Percentiles rank a stretch among this genome's conserved stretches.
Conservation (phyloP, 2,797 vertebrate genomes). For the Remorina albescens region DNA sequence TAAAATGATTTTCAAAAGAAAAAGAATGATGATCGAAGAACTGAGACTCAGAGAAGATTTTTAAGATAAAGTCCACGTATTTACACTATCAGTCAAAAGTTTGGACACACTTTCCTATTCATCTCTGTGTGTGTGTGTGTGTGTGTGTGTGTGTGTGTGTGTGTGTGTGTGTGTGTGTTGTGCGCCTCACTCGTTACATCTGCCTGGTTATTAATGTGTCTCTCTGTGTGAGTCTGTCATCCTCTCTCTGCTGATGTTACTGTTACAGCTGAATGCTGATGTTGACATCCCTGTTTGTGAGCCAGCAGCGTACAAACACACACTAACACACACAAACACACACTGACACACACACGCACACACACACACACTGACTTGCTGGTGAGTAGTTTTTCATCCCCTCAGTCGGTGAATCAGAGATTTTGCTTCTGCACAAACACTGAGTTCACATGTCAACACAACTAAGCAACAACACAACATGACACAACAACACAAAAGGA, state of each 20-base stretch:
- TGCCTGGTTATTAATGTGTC: conserved; percentile 52
- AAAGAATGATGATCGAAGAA: neutral
- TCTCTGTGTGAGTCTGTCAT: conserved; percentile 41
- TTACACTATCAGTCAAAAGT: too few relatives aligned
- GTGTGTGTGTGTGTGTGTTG: conserved; percentile 3
- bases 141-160: conserved; percentile 14
- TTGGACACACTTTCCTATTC: too few relatives aligned
- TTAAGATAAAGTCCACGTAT: neutral
- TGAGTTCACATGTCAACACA: too few relatives aligned
- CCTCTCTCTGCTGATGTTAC: conserved; percentile 65
- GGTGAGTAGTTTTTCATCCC: conserved; percentile 35
- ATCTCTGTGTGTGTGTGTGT: neutral
- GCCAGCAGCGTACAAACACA: conserved; percentile 20
- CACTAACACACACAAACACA: conserved; percentile 28
- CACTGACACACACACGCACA: conserved; percentile 6
- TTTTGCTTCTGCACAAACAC: conserved; percentile 26
- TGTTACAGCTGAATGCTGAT: conserved; percentile 70
- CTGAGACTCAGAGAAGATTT: neutral
- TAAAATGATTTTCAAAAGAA: too few relatives aligned
- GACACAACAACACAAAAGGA: neutral
- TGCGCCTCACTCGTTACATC: conserved; percentile 62
- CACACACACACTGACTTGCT: conserved; percentile 7
- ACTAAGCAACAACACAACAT: too few relatives aligned
- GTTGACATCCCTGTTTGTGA: conserved; percentile 50
- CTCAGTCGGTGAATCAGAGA: conserved; percentile 39